Percentiles rank a stretch among this genome's conserved stretches.
phyloP scores from a whole-genome alignment of 2,888 invertebrate genomes.

The Caenorhabditis macrosperma region DNA sequence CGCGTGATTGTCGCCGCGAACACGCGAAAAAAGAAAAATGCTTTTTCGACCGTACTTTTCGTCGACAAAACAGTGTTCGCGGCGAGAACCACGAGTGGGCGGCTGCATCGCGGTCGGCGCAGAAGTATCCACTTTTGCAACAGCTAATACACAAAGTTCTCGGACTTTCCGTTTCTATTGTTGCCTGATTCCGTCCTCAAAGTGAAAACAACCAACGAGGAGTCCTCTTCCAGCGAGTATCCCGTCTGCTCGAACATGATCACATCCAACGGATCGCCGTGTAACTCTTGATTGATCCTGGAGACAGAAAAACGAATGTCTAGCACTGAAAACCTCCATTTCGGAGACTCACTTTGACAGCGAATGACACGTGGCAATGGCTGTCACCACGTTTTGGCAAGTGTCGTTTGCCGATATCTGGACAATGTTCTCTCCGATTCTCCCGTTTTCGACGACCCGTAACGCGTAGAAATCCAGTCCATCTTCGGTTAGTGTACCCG shows the following conservation, averaged over 20 bases:
- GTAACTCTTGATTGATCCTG: conserved; percentile 87
- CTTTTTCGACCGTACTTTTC: no score
- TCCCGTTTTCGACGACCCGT: conserved; percentile 52
- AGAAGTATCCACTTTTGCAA: no score
- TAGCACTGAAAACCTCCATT: conserved; percentile 6
- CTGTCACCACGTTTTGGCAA: conserved; percentile 67
- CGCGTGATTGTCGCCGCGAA: no score
- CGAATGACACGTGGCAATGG: conserved; percentile 78
- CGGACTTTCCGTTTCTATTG: no score
- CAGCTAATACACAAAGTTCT: no score
- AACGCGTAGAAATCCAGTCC: conserved; percentile 79
- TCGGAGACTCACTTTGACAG: conserved; percentile 59
- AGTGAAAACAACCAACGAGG: no score
- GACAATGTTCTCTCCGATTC: conserved; percentile 67
- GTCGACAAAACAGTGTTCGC: no score
- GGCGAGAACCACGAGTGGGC: no score
- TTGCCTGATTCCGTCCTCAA: no score
- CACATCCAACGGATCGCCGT: conserved; percentile 82
- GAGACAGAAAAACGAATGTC: no score
- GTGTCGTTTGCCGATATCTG: conserved; percentile 67
- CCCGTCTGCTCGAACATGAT: conserved; percentile 81
- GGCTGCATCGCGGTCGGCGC: no score
- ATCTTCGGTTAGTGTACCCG: conserved; percentile 81
- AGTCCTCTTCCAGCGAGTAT: conserved; percentile 81
- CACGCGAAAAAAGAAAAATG: no score